Base-by-base conservation (phyloP, 2,888 invertebrate genomes). In the Melieria omissa region DNA sequence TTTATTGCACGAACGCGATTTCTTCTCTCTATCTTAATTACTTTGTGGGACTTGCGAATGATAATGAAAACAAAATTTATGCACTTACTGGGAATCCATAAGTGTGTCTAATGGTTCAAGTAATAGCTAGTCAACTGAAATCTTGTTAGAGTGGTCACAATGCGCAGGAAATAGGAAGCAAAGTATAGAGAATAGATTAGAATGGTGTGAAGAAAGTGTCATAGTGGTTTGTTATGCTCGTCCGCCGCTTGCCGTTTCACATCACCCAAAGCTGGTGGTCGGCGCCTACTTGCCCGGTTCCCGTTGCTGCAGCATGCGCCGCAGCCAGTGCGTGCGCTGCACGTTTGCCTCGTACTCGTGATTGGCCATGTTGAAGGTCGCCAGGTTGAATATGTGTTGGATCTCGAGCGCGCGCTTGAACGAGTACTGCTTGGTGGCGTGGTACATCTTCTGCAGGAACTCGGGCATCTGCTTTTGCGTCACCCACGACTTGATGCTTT, bases 401-500 rank as follows among this genome's bases (percentile, higher is more conserved):
- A 90, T 90, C 42, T 85, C 82, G 72, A 82, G 69, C 42, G 83
- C 80, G 3, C 81, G 78, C 5, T 80, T 80, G 64, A 80, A 80
- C 9, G 89, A 88, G 82, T 93, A 93, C 70, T 90, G 88, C 72
- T 88, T 88, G 3, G 94, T 92, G 6, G 95, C 95, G 57, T 87
- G 86, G 73, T 94, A 88, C 89, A 95, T 91, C 76, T 90, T 89
- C 76, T 88, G 88, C 46, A 95, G 86, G 85, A 93, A 95, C 72
- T 93, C 92, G 1, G 95, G 95, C 86, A 94, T 92, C 44, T 93
- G 95, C 82, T 90, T 88, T 75, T 91, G 91, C 0, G 92, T 90
- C 0, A 92, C 94, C 95, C 95, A 96, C 0, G 91, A 88, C 42
- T 91, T 91, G 60, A 93, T 88, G 55, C 91, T 88, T 8, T 92